Conservation (phyloP, 1,140 invertebrate species). For the Neodiprion pinetum region DNA sequence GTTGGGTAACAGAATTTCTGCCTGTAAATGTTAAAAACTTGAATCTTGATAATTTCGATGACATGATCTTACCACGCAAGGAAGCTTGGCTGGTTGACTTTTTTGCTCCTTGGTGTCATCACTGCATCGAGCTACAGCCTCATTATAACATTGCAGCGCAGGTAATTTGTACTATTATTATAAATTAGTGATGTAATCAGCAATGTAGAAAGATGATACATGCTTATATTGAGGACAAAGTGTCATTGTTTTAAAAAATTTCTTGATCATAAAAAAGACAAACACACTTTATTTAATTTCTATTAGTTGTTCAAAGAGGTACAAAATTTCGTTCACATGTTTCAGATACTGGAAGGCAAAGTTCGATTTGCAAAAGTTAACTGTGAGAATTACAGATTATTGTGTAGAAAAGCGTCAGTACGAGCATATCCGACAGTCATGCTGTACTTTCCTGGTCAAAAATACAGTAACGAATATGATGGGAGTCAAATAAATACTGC, state of each 20-base stretch:
- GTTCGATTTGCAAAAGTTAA: conserved; percentile 66
- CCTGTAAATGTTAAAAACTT: conserved; percentile 62
- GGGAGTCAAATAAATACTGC: conserved; percentile 28
- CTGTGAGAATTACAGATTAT: conserved; percentile 59
- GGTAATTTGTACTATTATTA: conserved; percentile 53
- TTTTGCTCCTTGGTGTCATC: conserved; percentile 79
- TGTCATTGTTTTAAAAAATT: not conserved
- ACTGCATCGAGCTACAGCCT: conserved; percentile 74
- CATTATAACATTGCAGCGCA: conserved; percentile 72
- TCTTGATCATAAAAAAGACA: too few species aligned
- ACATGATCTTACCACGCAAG: conserved; percentile 54
- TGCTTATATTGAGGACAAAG: not conserved
- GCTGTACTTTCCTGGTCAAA: conserved; percentile 39
- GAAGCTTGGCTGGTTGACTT: conserved; percentile 75
- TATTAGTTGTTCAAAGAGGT: conserved; percentile 9
- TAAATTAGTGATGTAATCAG: not conserved
- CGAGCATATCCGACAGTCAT: conserved; percentile 64
- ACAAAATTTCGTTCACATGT: conserved; percentile 27
- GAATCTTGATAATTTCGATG: conserved; percentile 48
- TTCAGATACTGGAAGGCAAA: conserved; percentile 62
- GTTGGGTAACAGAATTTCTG: conserved; percentile 69
- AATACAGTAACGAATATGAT: conserved; percentile 25
- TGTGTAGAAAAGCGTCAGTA: conserved; percentile 62
- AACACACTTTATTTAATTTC: not conserved
- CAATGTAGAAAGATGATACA: too few species aligned